These are phyloP conservation scores for Mastomys natalensis DNA, from an alignment of 2,113 vertebrate genomes.

Conservation along the genomic window DNA sequence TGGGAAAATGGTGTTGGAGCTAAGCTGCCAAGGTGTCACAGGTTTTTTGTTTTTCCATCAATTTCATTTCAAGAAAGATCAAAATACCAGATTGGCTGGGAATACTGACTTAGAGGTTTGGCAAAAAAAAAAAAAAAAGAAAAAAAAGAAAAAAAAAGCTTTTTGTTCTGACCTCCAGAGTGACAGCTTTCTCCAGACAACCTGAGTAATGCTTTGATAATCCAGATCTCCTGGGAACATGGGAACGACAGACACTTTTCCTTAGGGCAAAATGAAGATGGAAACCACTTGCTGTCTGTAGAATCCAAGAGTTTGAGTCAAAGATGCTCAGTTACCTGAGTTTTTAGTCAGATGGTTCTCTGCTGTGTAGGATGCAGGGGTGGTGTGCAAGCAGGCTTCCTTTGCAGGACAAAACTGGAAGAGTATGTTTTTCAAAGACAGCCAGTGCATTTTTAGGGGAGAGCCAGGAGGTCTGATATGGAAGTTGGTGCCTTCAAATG, in stretches of 20 bases:
- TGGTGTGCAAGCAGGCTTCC: background rate
- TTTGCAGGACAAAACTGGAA: background rate
- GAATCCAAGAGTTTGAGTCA: background rate
- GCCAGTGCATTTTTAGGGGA: background rate
- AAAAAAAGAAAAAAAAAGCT: background rate
- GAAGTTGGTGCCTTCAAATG: background rate
- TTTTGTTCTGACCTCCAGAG: background rate
- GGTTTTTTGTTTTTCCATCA: background rate
- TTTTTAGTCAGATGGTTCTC: background rate
- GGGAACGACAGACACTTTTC: background rate
- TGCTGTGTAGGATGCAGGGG: background rate
- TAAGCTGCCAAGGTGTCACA: background rate
- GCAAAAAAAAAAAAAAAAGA: no score
- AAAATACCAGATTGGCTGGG: background rate
- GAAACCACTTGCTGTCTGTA: background rate
- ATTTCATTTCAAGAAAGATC: slow-evolving; percentile 10
- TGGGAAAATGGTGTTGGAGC: background rate
- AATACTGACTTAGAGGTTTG: background rate
- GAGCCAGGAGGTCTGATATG: background rate
- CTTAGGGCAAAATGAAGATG: background rate
- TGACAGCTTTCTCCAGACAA: background rate
- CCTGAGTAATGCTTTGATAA: background rate
- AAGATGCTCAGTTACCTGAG: background rate
- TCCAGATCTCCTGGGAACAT: background rate
- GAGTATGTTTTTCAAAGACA: background rate